Evolutionary conservation across 2,113 vertebrate species (phyloP).

Genomic region (Dasyprocta punctata): DNA sequence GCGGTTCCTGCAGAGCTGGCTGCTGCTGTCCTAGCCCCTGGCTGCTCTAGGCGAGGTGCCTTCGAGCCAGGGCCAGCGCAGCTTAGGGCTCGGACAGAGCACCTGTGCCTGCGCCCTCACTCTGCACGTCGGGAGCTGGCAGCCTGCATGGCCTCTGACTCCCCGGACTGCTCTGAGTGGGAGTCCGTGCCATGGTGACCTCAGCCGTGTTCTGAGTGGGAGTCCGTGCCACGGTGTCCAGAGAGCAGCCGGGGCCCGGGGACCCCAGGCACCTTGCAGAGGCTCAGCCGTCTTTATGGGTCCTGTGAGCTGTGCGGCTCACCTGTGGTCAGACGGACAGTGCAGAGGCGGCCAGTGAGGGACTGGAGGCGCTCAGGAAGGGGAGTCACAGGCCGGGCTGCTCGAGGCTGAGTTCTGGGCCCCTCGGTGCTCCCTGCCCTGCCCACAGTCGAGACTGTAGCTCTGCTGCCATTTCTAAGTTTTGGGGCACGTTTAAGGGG

Average conservation of each 20-base stretch:
- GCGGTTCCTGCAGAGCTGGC: not conserved
- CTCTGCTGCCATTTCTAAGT: not conserved
- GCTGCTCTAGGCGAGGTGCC: not conserved
- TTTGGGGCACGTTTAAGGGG: not conserved
- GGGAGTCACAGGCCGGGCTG: not conserved
- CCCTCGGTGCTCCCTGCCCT: not conserved
- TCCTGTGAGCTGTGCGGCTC: not conserved
- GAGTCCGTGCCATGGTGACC: not conserved
- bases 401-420: not conserved
- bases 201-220: too few relatives aligned
- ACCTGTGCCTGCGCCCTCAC: not conserved
- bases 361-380: accelerated
- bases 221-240: not conserved
- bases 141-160: not conserved
- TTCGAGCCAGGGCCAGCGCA: not conserved
- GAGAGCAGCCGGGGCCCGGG: not conserved
- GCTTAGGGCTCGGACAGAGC: not conserved
- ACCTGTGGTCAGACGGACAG: not conserved
- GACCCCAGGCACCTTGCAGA: not conserved
- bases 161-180: not conserved
- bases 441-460: not conserved
- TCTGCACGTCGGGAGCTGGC: not conserved
- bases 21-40: not conserved
- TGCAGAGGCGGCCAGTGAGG: not conserved
- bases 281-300: not conserved